Evolutionary conservation across 1,140 invertebrate genomes (phyloP).

Genomic region (Diachasma alloeum): DNA sequence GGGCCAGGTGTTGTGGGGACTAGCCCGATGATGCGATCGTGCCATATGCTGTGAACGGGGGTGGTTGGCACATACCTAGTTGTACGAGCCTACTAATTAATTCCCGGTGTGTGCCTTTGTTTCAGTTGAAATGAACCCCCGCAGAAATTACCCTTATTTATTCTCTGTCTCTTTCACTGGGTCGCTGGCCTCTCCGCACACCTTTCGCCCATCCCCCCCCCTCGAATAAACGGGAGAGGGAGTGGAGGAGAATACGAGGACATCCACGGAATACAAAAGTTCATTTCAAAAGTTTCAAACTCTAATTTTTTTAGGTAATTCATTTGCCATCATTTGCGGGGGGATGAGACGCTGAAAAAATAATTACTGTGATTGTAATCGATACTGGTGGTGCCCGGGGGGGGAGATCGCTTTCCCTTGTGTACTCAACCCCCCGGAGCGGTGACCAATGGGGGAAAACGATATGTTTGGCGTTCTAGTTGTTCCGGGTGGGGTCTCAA

Average conservation of each 20-base stretch:
- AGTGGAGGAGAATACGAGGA: too few species aligned
- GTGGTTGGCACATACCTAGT: conserved; percentile 38
- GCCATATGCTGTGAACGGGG: conserved; percentile 59
- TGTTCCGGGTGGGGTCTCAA: neutral
- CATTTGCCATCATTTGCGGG: neutral
- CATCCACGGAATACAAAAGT: too few species aligned
- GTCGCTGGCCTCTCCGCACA: neutral
- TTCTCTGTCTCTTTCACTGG: neutral
- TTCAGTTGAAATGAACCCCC: conserved; percentile 47
- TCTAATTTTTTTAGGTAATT: neutral
- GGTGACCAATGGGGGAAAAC: neutral
- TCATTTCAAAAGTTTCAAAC: too few species aligned
- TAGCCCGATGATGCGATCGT: conserved; percentile 58
- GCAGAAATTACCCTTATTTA: conserved; percentile 11
- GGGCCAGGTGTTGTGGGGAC: conserved; percentile 53
- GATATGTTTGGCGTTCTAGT: neutral
- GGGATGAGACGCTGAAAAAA: neutral
- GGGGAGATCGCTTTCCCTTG: neutral
- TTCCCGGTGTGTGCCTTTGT: conserved; percentile 56
- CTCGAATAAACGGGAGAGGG: neutral
- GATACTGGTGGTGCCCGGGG: neutral
- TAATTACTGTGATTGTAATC: conserved; percentile 6
- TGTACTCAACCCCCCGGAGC: neutral
- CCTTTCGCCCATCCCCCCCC: neutral
- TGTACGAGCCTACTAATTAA: conserved; percentile 61